phyloP scores from a whole-genome alignment of 2,113 vertebrate genomes.

The Oncorhynchus clarkii region DNA sequence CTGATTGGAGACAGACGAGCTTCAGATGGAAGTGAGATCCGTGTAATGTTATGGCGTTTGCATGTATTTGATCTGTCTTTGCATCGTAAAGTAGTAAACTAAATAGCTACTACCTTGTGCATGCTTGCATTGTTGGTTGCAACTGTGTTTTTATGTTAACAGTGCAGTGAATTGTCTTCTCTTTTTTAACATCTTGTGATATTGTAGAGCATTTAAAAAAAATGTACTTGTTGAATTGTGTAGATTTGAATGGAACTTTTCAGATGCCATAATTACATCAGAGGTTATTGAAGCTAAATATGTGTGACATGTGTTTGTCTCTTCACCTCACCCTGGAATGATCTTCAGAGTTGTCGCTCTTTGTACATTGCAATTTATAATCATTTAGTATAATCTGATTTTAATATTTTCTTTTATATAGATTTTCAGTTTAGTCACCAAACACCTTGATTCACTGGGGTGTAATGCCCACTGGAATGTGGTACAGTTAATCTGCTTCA shows the following conservation, averaged over 20 bases:
- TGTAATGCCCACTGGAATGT: too few relatives aligned
- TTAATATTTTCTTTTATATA: too few relatives aligned
- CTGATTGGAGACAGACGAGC: not conserved
- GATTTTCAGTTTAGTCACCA: too few relatives aligned
- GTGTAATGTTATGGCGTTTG: not conserved
- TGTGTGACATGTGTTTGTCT: not conserved
- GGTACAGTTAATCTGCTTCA: too few relatives aligned
- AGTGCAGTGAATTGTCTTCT: too few relatives aligned
- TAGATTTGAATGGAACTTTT: not conserved
- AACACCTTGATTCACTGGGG: too few relatives aligned
- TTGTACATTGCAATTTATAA: too few relatives aligned
- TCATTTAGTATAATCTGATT: too few relatives aligned
- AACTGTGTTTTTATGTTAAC: too few relatives aligned
- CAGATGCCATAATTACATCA: not conserved
- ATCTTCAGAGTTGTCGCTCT: too few relatives aligned
- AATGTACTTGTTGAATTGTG: not conserved
- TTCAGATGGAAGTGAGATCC: constrained; percentile 41
- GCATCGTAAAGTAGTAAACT: not conserved
- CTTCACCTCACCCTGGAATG: too few relatives aligned
- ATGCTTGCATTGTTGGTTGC: too few relatives aligned
- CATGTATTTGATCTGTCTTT: not conserved
- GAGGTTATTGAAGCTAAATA: not conserved
- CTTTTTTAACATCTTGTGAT: not conserved
- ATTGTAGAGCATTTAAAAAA: not conserved
- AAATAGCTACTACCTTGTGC: not conserved